Evolutionary conservation across 1,140 invertebrate species (phyloP).

Genomic region (Drosophila elegans): DNA sequence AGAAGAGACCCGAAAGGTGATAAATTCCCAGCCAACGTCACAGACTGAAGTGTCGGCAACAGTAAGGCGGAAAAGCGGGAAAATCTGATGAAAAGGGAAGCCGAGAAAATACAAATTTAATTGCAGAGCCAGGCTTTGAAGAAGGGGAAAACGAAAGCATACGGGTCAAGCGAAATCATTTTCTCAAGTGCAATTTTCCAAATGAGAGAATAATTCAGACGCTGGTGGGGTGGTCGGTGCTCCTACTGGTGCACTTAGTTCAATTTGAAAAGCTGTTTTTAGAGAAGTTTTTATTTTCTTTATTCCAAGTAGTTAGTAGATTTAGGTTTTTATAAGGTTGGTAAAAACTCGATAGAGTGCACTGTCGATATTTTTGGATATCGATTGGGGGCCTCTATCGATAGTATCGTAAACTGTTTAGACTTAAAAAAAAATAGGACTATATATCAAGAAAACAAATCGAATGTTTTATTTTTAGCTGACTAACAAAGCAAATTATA

Average conservation of each 20-base stretch:
- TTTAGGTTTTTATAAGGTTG: too few relatives aligned
- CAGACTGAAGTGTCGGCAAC: constrained; percentile 56
- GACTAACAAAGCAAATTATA: too few relatives aligned
- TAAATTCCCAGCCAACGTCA: constrained; percentile 51
- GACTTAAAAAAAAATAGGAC: too few relatives aligned
- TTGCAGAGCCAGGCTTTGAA: constrained; percentile 10
- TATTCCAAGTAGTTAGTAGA: too few relatives aligned
- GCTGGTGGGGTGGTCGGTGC: not conserved
- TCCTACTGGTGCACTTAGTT: not conserved
- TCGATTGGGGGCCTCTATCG: too few relatives aligned
- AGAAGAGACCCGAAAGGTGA: constrained; percentile 52
- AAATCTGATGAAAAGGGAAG: constrained; percentile 11
- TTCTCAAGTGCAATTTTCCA: constrained; percentile 34
- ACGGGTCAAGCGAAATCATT: constrained; percentile 36
- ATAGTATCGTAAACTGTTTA: too few relatives aligned
- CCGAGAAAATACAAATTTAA: constrained; percentile 54
- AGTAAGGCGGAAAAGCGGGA: constrained; percentile 26
- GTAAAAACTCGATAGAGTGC: too few relatives aligned
- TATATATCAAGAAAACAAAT: too few relatives aligned
- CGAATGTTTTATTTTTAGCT: too few relatives aligned
- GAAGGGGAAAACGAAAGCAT: constrained; percentile 1
- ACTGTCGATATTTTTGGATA: too few relatives aligned
- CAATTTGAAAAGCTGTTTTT: not conserved
- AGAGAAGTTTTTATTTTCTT: not conserved
- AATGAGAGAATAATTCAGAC: constrained; percentile 34